These are phyloP conservation scores for Lagopus muta DNA, from an alignment of 2,113 vertebrate species.

Conservation along the genomic window DNA sequence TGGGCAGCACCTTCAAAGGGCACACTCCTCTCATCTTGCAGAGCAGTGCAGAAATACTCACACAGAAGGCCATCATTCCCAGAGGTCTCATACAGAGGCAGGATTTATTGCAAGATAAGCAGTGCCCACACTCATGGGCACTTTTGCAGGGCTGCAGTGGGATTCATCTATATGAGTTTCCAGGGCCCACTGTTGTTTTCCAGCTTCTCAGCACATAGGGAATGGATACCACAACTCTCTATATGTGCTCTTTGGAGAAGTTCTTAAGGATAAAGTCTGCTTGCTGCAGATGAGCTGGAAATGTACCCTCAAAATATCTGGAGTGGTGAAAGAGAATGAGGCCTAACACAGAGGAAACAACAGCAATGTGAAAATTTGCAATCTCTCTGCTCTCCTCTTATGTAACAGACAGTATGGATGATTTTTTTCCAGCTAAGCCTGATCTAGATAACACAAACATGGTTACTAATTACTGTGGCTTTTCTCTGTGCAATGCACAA, in stretches of 20 bases:
- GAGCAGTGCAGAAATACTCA: not conserved
- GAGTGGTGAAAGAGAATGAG: not conserved
- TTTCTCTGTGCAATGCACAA: not conserved
- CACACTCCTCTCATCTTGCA: fast-evolving
- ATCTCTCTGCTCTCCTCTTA: not conserved
- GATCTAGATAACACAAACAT: not conserved
- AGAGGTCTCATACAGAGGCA: fast-evolving
- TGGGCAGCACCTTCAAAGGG: not conserved
- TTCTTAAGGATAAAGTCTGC: not conserved
- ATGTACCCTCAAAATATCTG: not conserved
- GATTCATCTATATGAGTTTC: fast-evolving
- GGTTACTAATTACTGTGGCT: not conserved
- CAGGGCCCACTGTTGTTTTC: fast-evolving
- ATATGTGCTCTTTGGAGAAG: not conserved
- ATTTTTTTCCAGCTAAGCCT: not conserved
- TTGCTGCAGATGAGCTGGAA: not conserved
- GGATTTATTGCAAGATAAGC: not conserved
- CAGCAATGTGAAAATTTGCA: not conserved
- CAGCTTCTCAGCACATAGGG: not conserved
- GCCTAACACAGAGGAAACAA: not conserved
- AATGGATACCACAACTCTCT: not conserved
- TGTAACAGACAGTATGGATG: not conserved
- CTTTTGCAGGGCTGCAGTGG: fast-evolving
- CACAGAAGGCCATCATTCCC: fast-evolving
- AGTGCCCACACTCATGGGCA: fast-evolving